Conservation (phyloP, 2,797 vertebrate species). For the Neosilurus hyrtlii region DNA sequence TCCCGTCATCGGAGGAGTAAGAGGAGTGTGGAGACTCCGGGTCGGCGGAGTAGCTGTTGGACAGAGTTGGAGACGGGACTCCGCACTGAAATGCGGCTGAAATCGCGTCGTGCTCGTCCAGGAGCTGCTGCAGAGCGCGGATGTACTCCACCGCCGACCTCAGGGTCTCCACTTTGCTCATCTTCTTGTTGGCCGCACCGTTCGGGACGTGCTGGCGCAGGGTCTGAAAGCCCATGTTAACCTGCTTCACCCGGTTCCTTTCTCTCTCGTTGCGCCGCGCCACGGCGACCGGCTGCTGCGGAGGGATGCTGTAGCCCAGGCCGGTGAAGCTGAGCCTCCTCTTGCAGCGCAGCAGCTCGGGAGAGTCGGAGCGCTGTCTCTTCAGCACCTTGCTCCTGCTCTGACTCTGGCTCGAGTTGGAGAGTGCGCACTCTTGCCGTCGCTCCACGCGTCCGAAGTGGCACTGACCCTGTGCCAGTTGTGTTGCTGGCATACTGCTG, state of each 20-base stretch:
- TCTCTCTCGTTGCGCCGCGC: conserved; percentile 91
- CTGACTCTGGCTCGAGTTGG: conserved; percentile 54
- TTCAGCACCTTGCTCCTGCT: conserved; percentile 76
- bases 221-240: conserved; percentile 96
- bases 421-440: conserved; percentile 63
- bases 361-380: conserved; percentile 81
- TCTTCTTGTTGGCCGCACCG: conserved; percentile 90
- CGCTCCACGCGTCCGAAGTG: conserved; percentile 69
- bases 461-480: conserved; percentile 64
- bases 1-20: conserved; percentile 87
- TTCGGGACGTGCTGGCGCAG: conserved; percentile 92
- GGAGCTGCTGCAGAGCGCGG: conserved; percentile 86
- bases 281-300: conserved; percentile 79
- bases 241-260: conserved; percentile 91
- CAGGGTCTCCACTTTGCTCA: conserved; percentile 97
- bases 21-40: conserved; percentile 84
- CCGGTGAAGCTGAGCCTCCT: conserved; percentile 80
- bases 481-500: conserved; percentile 65
- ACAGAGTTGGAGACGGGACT: conserved; percentile 73
- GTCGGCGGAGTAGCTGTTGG: conserved; percentile 78
- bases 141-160: conserved; percentile 96
- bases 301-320: conserved; percentile 73
- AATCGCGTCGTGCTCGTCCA: conserved; percentile 86
- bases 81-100: conserved; percentile 80
- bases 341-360: conserved; percentile 88